A percentile compares a stretch with the other conserved stretches of the same genome.
phyloP scores from a whole-genome alignment of 2,888 invertebrate genomes.

The Boloria euphrosyne region DNA sequence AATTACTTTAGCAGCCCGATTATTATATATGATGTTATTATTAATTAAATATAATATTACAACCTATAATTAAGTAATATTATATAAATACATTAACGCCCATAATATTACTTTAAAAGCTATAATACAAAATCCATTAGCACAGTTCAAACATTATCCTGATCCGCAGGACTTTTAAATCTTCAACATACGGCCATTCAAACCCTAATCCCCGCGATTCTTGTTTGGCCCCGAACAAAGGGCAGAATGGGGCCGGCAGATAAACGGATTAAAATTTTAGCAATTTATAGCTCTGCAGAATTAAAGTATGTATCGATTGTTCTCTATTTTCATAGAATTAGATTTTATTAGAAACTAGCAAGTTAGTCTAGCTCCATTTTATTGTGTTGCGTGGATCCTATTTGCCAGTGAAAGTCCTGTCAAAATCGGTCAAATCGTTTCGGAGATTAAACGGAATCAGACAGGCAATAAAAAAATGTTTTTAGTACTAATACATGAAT shows the following conservation, averaged over 20 bases:
- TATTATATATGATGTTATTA: too few species aligned
- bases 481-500: too few species aligned
- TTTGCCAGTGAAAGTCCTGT: too few species aligned
- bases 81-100: too few species aligned
- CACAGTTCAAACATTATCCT: conserved; percentile 35
- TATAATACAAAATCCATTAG: conserved; percentile 27
- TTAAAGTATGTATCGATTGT: conserved; percentile 20
- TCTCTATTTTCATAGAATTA: background rate
- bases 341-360: background rate
- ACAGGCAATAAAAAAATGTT: too few species aligned
- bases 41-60: too few species aligned
- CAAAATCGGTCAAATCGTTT: too few species aligned
- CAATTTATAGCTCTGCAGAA: conserved; percentile 32
- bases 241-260: conserved; percentile 61
- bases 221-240: conserved; percentile 51
- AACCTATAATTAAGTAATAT: too few species aligned
- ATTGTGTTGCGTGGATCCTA: too few species aligned
- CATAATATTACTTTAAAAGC: background rate
- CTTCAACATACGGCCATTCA: conserved; percentile 52
- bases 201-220: conserved; percentile 52
- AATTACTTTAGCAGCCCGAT: too few species aligned
- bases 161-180: conserved; percentile 34
- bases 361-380: too few species aligned
- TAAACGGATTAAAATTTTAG: conserved; percentile 64
- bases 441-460: too few species aligned